A percentile compares a stretch with the other conserved stretches of the same genome.
Conservation (phyloP, 2,113 vertebrate genomes). For the Pedetes capensis region DNA sequence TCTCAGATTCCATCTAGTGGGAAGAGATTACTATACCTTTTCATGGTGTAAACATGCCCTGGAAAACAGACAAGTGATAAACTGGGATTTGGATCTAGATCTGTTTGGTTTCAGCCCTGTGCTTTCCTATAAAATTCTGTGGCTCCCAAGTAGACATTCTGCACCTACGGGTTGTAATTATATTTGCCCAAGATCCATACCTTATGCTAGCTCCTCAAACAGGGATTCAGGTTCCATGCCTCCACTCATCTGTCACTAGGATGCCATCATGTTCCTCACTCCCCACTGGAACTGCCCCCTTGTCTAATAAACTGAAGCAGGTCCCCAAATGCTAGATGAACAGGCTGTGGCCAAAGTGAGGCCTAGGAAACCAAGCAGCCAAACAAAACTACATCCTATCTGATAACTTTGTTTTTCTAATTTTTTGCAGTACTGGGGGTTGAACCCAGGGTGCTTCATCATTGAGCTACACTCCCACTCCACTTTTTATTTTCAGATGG, state of each 20-base stretch:
- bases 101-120: neutral
- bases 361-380: neutral
- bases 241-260: neutral
- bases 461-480: too few species aligned
- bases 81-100: neutral
- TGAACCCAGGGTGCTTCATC: too few species aligned
- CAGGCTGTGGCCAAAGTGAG: neutral
- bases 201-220: neutral
- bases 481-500: too few species aligned
- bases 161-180: neutral
- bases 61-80: slow-evolving; percentile 13
- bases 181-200: neutral
- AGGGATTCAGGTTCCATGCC: neutral
- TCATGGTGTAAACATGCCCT: neutral
- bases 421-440: too few species aligned
- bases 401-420: too few species aligned
- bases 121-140: neutral
- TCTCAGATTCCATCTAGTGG: neutral
- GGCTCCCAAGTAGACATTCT: neutral
- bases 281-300: neutral
- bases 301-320: neutral
- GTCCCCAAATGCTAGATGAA: neutral
- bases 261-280: neutral
- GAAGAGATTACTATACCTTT: neutral
- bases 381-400: neutral